Evolutionary conservation across 2,113 vertebrate genomes (phyloP), one percentile per base, ranked within the genome.

Genomic region (Labrus mixtus): DNA sequence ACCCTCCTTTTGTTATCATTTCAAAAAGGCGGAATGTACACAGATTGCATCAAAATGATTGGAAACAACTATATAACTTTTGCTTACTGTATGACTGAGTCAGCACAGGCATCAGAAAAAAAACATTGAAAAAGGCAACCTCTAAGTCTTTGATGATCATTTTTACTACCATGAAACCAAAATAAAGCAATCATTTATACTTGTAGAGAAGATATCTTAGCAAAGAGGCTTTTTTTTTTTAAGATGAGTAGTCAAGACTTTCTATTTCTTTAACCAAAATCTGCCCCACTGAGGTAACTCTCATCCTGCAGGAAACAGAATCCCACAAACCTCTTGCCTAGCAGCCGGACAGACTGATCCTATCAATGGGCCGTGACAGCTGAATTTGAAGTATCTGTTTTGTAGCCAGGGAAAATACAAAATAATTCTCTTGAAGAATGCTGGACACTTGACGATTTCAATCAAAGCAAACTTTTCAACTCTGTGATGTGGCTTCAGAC

Each of bases 311-410:
- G 87, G 75, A 85, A 84, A 82, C 73, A 81, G 69, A 91, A 86
- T 85, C 85, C 73, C 76, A 59, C 65, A 90, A 83, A 85, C 83
- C 69, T 77, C 68, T 37, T 83, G 84, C 87, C 86, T n/a, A 81
- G 83, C 61, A 86, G 81, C 72, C 78, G 67, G 61, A 79, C 57
- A 63, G 78, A 90, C 85, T 54, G 64, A 41, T 82, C 58, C 29
- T 29, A 65, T 76, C 89, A 93, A 91, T 91, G 89, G 74, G 68
- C 88, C 84, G 25, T 91, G 87, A 86, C 70, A 61, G 62, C 75
- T 66, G 69, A 51, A 73, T 87, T 89, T 68, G 56, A 88, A 82
- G 81, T 71, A 84, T 89, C 83, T 89, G 67, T 90, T 92, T 89
- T 79, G 83, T 79, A 90, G 76, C 20, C 20, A 73, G 50, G 56